phyloP scores from a whole-genome alignment of 1,140 invertebrate species.

The Pantala flavescens region DNA sequence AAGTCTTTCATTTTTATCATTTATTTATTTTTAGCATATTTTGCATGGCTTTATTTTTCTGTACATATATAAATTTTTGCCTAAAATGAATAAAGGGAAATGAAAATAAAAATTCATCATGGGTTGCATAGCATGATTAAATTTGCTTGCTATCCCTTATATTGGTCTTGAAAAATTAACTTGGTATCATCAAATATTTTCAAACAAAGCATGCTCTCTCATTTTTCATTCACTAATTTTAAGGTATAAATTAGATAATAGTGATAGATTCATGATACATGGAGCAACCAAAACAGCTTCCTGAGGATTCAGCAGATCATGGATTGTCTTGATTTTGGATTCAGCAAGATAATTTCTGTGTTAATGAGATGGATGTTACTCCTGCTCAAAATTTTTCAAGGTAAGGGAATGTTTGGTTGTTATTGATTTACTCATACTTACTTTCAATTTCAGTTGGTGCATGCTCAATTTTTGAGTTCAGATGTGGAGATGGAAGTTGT shows the following conservation, averaged over 20 bases:
- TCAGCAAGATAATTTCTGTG: too few species aligned
- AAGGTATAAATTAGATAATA: background rate
- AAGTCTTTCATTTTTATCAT: too few species aligned
- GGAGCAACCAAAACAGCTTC: background rate
- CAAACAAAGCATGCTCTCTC: background rate
- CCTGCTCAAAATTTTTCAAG: too few species aligned
- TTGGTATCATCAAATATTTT: background rate
- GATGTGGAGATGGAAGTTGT: conserved; percentile 24
- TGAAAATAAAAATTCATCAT: background rate
- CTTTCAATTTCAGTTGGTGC: background rate
- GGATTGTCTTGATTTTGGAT: background rate
- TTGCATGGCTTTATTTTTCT: background rate
- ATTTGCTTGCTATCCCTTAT: background rate
- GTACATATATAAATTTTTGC: background rate
- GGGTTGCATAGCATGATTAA: background rate
- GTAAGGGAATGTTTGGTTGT: too few species aligned
- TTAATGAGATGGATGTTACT: too few species aligned
- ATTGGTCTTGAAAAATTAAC: background rate
- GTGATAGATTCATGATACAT: background rate
- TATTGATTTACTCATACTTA: background rate
- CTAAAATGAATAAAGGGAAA: background rate
- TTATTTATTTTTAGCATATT: background rate
- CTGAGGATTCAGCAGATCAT: background rate
- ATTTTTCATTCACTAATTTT: background rate
- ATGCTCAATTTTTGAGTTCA: background rate